phyloP scores from a whole-genome alignment of 30 jellyfish, hydroid and myxozoan genomes.

The Cassiopea xamachana region DNA sequence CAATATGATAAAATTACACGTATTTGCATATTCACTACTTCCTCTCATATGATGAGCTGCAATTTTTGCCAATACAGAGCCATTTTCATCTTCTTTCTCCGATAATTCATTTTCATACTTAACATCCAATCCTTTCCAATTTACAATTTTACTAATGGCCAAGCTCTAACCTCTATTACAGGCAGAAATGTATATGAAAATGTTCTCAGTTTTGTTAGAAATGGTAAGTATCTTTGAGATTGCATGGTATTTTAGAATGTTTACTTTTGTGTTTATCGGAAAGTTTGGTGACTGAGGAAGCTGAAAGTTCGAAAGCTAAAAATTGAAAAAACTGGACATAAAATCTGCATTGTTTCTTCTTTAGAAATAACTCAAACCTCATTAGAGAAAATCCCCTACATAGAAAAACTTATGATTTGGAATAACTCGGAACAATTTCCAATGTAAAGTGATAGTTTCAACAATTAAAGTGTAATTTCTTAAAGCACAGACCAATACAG shows the following conservation, averaged over 20 bases:
- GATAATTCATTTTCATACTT: conserved; percentile 30
- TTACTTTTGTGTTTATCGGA: neutral
- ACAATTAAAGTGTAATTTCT: no score
- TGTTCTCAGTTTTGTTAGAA: neutral
- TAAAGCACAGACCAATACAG: no score
- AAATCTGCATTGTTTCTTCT: no score
- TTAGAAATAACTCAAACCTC: no score
- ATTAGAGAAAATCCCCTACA: no score
- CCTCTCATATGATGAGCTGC: conserved; percentile 49
- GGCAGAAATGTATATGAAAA: conserved; percentile 24
- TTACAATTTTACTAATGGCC: conserved; percentile 45
- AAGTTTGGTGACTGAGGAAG: no score
- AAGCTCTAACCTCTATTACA: conserved; percentile 47
- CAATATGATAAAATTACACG: conserved; percentile 8
- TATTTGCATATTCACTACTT: neutral
- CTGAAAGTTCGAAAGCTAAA: no score
- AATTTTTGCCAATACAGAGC: neutral
- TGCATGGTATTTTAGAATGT: conserved; percentile 39
- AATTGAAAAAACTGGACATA: no score
- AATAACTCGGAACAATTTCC: no score
- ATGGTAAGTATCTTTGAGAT: conserved; percentile 3
- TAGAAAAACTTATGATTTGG: no score
- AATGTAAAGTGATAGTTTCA: no score
- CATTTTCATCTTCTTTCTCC: neutral
- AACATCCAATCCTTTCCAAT: conserved; percentile 36